Base-by-base conservation (phyloP, 1,140 invertebrate genomes). In the Zaprionus davidi region DNA sequence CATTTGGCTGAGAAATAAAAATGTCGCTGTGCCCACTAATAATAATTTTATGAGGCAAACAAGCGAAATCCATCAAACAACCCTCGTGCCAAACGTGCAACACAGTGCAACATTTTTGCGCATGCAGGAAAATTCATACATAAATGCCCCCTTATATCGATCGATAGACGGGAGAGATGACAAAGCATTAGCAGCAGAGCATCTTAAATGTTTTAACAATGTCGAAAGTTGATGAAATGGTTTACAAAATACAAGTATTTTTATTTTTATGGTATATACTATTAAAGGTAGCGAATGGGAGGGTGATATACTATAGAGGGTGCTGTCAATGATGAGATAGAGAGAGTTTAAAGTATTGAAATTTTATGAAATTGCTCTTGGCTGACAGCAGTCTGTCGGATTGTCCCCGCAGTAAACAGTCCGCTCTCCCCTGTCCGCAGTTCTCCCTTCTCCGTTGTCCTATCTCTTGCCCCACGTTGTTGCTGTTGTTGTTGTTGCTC, bases 1-100 rank as follows among this genome's bases (percentile, higher is more conserved):
- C 66, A 70, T 63, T 75, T 75, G 66, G 51, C 31, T 46, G 56
- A 26, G 36, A 62, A 69, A 74, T 75, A 70, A 75, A 75, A 64
- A 64, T 71, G 59, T 70, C 41, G 53, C 41, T 17, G 41, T 17
- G 41, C 36, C 71, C 38, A 28, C 46, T 31, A 51, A 31, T 75
- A 70, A 70, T 64, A 64, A 71, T 76, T 76, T 76, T 55, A 76
- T 65, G 68, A 41, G 20, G 24, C 15, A 60, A 44, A 55, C 15
- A 34, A 26, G 15, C 41, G 41, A 49, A 51, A 70, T 22, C 59
- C 31, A 63, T 70, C 53, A 71, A 75, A 26, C 57, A 67, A 63
- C 67, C 67, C 67, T 75, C 67, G 72, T 20, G 20, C 3, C 15
- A 41, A 46, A 46, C 41, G 6, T 46, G 41, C 17, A 28, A 24